A percentile compares a stretch with the other conserved stretches of the same genome.
These are phyloP conservation scores for Monomorium pharaonis DNA, from an alignment of 1,140 invertebrate species.

Conservation along the genomic window DNA sequence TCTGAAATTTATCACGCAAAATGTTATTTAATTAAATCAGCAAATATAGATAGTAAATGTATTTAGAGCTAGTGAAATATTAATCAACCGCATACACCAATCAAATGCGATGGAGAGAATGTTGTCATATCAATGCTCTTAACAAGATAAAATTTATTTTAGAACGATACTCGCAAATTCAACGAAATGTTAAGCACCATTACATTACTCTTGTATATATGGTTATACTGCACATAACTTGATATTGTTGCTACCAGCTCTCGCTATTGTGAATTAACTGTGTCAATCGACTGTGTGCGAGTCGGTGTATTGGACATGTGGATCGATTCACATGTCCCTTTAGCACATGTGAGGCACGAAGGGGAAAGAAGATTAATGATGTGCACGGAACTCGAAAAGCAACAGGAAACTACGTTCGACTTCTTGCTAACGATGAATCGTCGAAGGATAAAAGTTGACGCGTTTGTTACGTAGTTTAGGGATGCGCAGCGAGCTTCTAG, in stretches of 20 bases:
- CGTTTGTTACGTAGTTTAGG: slow-evolving; percentile 20
- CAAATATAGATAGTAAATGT: neutral
- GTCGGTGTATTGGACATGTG: slow-evolving; percentile 39
- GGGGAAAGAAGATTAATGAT: slow-evolving; percentile 54
- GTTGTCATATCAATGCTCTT: neutral
- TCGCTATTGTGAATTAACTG: slow-evolving; percentile 45
- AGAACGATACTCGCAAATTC: neutral
- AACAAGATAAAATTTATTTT: neutral
- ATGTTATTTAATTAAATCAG: neutral
- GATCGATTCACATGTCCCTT: slow-evolving; percentile 52
- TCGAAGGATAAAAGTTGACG: slow-evolving; percentile 34
- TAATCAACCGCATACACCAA: neutral
- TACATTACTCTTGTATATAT: neutral
- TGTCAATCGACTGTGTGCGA: slow-evolving; percentile 44
- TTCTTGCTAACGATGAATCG: slow-evolving; percentile 52
- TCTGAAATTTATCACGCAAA: slow-evolving; percentile 8
- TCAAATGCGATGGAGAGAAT: neutral
- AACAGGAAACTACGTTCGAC: slow-evolving; percentile 55
- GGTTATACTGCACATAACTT: neutral
- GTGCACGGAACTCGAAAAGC: slow-evolving; percentile 26
- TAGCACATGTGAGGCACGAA: slow-evolving; percentile 47
- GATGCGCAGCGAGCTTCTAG: neutral
- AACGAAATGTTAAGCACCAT: neutral
- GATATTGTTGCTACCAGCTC: neutral
- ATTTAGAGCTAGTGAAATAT: neutral